Base-by-base conservation (phyloP, 2,113 vertebrate species). In the Grus americana region DNA sequence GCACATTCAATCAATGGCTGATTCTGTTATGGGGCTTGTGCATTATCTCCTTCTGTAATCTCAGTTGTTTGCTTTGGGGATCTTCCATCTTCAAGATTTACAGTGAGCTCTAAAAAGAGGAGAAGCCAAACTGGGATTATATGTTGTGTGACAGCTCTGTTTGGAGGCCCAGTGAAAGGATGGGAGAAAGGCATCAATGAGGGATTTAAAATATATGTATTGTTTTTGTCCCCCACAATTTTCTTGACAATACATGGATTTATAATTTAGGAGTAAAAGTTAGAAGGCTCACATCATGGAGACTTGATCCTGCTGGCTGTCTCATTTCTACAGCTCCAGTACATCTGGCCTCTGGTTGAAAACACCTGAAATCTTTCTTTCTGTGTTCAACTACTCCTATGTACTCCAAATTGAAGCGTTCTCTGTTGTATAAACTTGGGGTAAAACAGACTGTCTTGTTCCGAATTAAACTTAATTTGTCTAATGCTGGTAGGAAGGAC, bases 21-120 rank as follows among this genome's bases (percentile, higher is more conserved):
- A 98, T 96, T 97, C 96, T 97, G 70, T 95, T 93, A 86, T 88
- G 93, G 97, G 95, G 92, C 96, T 97, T 96, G 89, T 62, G 96
- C 97, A 86, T 98, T 97, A 94, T 97, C 97, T 97, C 96, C 97
- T 96, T 94, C 98, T 97, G 44, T 98, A 98, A 98, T 98, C 98
- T 98, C 97, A 96, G 96, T 97, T 97, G 97, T 98, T 96, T 97
- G 91, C 97, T 98, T 98, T 95, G 93, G 94, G 89, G 86, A 97
- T 93, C 96, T 98, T 98, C 96, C 90, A 34, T 91, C 97, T 98
- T 95, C 93, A 96, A 88, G 97, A 97, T 94, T 96, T 96, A 88
- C 94, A 92, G 86, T 96, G 95, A 95, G 78, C 90, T 98, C 95
- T 91, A 76, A 96, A 96, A 93, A 95, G 88, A 98, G 88, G 96